Evolutionary conservation across 2,113 vertebrate genomes (phyloP).

Genomic region (Riparia riparia): DNA sequence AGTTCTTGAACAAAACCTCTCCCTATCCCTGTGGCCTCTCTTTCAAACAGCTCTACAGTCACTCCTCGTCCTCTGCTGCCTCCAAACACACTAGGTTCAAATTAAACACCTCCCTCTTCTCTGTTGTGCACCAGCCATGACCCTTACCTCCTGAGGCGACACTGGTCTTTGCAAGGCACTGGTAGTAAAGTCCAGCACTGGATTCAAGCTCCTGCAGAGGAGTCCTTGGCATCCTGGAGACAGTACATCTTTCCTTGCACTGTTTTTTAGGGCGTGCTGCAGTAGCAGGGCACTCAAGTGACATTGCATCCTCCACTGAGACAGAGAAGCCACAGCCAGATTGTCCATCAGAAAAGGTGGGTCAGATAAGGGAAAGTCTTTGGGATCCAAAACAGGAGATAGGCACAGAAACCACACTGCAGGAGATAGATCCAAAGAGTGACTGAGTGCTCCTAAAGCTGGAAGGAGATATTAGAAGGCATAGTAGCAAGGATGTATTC

Average conservation of each 20-base stretch:
- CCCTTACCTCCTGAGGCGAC: background rate
- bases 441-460: background rate
- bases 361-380: background rate
- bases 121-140: fast-evolving
- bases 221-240: background rate
- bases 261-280: background rate
- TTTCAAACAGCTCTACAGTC: background rate
- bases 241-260: background rate
- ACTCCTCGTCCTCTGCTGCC: background rate
- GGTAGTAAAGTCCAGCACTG: background rate
- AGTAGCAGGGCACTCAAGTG: background rate
- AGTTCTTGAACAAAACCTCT: background rate
- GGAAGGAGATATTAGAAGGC: background rate
- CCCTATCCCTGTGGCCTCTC: background rate
- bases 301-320: background rate
- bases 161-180: background rate
- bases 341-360: background rate
- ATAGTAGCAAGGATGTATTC: background rate
- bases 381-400: background rate
- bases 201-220: background rate
- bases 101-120: background rate
- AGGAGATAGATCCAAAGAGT: background rate
- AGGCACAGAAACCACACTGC: background rate
- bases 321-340: background rate
- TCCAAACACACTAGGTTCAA: fast-evolving